phyloP scores from a whole-genome alignment of 2,888 invertebrate species.

The Hirtodrosophila duncani region DNA sequence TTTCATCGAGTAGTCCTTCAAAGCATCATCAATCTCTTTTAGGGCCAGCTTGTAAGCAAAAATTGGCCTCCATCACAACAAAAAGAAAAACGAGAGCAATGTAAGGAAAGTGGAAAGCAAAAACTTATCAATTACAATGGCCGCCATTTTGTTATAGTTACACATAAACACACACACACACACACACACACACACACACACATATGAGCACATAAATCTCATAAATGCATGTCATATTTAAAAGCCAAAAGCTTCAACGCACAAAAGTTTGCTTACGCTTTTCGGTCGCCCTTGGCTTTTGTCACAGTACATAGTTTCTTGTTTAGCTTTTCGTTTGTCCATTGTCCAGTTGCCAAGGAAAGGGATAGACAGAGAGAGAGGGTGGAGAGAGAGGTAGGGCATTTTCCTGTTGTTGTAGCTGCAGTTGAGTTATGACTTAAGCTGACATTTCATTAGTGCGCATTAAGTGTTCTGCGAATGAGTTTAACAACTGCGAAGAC shows the following conservation, averaged over 20 bases:
- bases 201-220: slow-evolving; percentile 48
- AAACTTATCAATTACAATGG: slow-evolving; percentile 71
- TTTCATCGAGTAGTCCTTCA: slow-evolving; percentile 64
- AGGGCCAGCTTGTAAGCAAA: slow-evolving; percentile 51
- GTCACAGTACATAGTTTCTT: slow-evolving; percentile 37
- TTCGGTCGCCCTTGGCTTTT: slow-evolving; percentile 45
- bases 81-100: slow-evolving; percentile 35
- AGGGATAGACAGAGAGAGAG: too few species aligned
- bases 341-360: too few species aligned
- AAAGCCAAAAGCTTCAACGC: slow-evolving; percentile 44
- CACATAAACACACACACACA: slow-evolving; percentile 10
- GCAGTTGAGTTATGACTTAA: slow-evolving; percentile 75
- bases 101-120: slow-evolving; percentile 18
- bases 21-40: slow-evolving; percentile 70
- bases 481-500: slow-evolving; percentile 49
- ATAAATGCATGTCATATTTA: slow-evolving; percentile 73
- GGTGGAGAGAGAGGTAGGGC: too few species aligned
- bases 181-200: slow-evolving; percentile 4
- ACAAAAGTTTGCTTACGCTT: slow-evolving; percentile 29
- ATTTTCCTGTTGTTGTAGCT: too few species aligned
- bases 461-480: slow-evolving; percentile 70
- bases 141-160: slow-evolving; percentile 44
- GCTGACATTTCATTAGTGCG: slow-evolving; percentile 77
- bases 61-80: slow-evolving; percentile 50
- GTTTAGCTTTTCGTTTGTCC: too few species aligned